Conservation (phyloP, 2,888 invertebrate species). For the Drosophila mulleri region DNA sequence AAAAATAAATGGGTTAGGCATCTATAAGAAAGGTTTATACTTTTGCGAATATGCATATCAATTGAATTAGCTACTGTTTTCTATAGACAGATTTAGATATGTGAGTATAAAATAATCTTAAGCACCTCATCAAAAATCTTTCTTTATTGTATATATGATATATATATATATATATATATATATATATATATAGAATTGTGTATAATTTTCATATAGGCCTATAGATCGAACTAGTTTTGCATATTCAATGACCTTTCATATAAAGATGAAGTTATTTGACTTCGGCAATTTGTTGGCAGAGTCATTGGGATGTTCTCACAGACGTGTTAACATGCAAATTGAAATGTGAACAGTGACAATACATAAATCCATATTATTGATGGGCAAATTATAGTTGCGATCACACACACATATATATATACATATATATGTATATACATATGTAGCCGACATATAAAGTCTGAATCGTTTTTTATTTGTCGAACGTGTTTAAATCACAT, state of each 20-base stretch:
- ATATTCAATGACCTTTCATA: constrained; percentile 37
- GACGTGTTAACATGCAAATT: constrained; percentile 75
- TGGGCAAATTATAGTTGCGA: constrained; percentile 45
- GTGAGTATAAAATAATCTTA: neutral
- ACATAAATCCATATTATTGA: constrained; percentile 35
- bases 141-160: neutral
- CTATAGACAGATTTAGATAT: constrained; percentile 1
- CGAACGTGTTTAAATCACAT: constrained; percentile 60
- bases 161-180: neutral
- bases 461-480: constrained; percentile 43
- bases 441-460: constrained; percentile 23
- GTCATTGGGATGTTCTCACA: constrained; percentile 47
- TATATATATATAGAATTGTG: neutral
- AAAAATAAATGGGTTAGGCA: neutral
- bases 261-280: constrained; percentile 42
- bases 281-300: constrained; percentile 67
- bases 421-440: constrained; percentile 13
- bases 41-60: neutral
- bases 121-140: neutral
- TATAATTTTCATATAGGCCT: constrained; percentile 30
- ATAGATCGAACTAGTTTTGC: constrained; percentile 3
- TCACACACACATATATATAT: constrained; percentile 30
- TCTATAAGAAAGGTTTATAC: neutral
- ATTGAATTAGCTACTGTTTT: neutral
- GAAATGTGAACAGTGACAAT: constrained; percentile 50